phyloP scores from a whole-genome alignment of 2,797 vertebrate species.

The Pygocentrus nattereri region DNA sequence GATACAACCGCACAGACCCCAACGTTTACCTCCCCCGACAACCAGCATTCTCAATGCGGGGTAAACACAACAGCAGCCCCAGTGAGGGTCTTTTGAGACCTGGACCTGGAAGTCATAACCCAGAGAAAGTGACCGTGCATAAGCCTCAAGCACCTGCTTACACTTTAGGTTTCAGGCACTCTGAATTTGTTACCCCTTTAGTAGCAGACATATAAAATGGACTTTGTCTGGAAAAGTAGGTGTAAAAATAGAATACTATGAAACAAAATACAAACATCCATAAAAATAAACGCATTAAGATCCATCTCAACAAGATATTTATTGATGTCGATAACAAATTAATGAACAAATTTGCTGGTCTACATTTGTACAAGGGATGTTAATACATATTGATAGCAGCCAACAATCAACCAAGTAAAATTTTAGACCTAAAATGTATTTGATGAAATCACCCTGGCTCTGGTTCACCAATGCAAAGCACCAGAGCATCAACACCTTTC shows the following conservation, averaged over 20 bases:
- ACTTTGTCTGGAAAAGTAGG: conserved; percentile 12
- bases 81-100: conserved; percentile 71
- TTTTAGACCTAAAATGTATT: conserved; percentile 1
- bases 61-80: conserved; percentile 69
- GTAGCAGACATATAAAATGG: conserved; percentile 72
- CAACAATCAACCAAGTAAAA: conserved; percentile 18
- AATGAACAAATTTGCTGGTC: conserved; percentile 18
- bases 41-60: conserved; percentile 86
- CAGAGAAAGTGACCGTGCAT: conserved; percentile 82
- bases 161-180: conserved; percentile 85
- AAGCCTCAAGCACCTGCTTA: conserved; percentile 81
- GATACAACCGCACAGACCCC: conserved; percentile 83
- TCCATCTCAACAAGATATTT: conserved; percentile 21
- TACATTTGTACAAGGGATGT: conserved; percentile 24
- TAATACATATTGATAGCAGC: conserved; percentile 18
- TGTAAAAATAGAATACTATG: neutral
- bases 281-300: neutral
- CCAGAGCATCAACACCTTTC: neutral
- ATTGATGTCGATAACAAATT: conserved; percentile 39
- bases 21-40: conserved; percentile 78
- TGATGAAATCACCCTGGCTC: neutral
- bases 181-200: conserved; percentile 79
- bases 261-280: neutral
- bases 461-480: neutral
- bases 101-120: conserved; percentile 84